phyloP scores from a whole-genome alignment of 2,888 invertebrate species.

The Pheosia tremula region DNA sequence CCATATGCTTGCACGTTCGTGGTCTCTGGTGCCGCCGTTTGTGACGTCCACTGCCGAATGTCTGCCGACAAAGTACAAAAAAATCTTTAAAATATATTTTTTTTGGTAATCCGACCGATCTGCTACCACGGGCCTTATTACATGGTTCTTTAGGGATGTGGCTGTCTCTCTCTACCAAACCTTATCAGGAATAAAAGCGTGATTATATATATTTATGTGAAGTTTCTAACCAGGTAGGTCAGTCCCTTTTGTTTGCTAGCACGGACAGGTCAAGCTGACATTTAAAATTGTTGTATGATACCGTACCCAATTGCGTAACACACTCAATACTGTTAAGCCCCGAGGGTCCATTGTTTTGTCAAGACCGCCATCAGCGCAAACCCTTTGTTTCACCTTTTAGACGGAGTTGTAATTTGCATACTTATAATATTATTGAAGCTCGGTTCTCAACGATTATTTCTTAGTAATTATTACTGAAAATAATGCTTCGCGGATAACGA shows the following conservation, averaged over 20 bases:
- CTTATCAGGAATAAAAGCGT: no score
- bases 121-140: no score
- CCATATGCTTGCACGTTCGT: slow-evolving; percentile 50
- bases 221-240: no score
- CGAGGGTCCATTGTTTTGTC: background rate
- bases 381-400: background rate
- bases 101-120: no score
- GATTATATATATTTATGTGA: no score
- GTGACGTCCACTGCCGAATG: slow-evolving; percentile 72
- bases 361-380: background rate
- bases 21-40: slow-evolving; percentile 53
- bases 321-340: background rate
- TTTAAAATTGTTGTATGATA: background rate
- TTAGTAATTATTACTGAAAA: background rate
- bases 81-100: no score
- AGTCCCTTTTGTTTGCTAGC: background rate
- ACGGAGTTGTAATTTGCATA: background rate
- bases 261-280: background rate
- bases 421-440: background rate
- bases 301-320: background rate
- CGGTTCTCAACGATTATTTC: background rate
- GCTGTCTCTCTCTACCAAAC: no score
- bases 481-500: background rate
- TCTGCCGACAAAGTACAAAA: slow-evolving; percentile 51
- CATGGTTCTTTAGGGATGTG: no score